These are phyloP conservation scores for Drosophila percnosoma DNA, from an alignment of 2,888 invertebrate genomes.

Conservation along the genomic window DNA sequence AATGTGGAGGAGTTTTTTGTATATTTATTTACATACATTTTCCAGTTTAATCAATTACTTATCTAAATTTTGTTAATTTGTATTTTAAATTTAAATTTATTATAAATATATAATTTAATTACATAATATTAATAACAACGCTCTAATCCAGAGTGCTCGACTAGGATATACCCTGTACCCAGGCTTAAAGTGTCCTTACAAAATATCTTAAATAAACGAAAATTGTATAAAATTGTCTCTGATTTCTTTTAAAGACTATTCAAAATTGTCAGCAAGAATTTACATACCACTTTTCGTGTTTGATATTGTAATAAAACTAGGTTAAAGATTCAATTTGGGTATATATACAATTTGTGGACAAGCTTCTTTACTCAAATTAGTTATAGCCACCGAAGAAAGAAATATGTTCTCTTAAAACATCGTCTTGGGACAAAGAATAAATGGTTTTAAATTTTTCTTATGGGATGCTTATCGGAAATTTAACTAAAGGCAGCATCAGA, in stretches of 20 bases:
- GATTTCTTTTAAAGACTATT: not conserved
- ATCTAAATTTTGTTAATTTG: not conserved
- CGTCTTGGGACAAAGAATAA: not conserved
- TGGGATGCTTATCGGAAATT: not conserved
- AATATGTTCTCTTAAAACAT: not conserved
- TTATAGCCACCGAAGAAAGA: not conserved
- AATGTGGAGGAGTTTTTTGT: not conserved
- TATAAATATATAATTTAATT: not conserved
- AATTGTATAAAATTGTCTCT: not conserved
- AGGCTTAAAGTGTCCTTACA: not conserved
- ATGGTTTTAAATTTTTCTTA: not conserved
- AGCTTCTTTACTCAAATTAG: not conserved
- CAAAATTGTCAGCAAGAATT: not conserved
- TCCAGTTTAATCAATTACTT: not conserved
- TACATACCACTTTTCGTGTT: not conserved
- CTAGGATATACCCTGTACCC: slow-evolving; percentile 3
- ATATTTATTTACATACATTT: not conserved
- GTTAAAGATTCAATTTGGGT: not conserved
- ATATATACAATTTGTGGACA: not conserved
- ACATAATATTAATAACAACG: not conserved
- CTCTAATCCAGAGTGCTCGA: slow-evolving; percentile 2
- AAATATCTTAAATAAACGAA: not conserved
- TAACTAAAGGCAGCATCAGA: not conserved
- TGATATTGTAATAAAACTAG: not conserved
- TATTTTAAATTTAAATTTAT: not conserved